Conservation (phyloP, 2,797 vertebrate species). For the Anguilla anguilla region DNA sequence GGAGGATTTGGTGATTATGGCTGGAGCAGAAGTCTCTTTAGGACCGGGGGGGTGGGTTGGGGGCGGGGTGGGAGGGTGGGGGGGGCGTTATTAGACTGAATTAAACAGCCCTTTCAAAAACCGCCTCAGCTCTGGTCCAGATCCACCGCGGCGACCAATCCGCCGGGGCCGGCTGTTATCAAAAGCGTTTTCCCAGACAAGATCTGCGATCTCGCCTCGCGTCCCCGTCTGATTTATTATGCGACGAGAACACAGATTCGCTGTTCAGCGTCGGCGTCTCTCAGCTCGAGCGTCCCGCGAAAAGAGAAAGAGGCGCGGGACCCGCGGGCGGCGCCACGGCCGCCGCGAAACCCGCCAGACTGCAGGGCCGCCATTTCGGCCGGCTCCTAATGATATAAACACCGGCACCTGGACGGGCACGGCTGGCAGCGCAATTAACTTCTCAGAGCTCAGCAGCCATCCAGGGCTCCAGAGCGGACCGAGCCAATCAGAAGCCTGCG, state of each 20-base stretch:
- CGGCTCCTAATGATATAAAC: slow-evolving; percentile 14
- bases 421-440: neutral
- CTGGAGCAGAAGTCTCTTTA: slow-evolving; percentile 7
- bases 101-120: slow-evolving; percentile 32
- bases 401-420: neutral
- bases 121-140: slow-evolving; percentile 20
- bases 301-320: neutral
- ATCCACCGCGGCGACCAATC: slow-evolving; percentile 27
- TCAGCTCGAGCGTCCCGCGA: slow-evolving; percentile 4
- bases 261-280: slow-evolving; percentile 14
- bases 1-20: slow-evolving; percentile 38
- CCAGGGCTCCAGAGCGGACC: neutral
- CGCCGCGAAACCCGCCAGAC: neutral
- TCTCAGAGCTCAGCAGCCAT: neutral
- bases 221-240: slow-evolving; percentile 47
- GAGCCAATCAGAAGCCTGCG: neutral
- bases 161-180: slow-evolving; percentile 26
- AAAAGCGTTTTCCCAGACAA: slow-evolving; percentile 25
- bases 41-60: neutral
- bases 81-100: slow-evolving; percentile 28
- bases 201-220: slow-evolving; percentile 33
- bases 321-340: neutral
- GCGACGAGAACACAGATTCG: slow-evolving; percentile 37
- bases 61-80: too few relatives aligned
- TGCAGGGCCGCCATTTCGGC: slow-evolving; percentile 4